A percentile compares a stretch with the other conserved stretches of the same genome.
Conservation (phyloP, 2,797 vertebrate genomes). For the Tokudaia tokunoshimensis region DNA sequence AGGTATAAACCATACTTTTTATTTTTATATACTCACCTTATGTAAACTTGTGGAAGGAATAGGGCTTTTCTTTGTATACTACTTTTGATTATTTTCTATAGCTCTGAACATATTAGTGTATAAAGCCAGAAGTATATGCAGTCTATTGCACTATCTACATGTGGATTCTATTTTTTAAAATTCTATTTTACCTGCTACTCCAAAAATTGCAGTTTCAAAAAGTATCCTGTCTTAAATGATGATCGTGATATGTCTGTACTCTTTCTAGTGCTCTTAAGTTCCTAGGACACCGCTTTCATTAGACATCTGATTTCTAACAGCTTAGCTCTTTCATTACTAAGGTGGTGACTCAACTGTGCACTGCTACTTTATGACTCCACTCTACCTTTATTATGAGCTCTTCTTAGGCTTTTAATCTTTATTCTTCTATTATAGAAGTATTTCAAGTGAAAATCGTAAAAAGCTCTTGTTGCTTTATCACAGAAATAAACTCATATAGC, state of each 20-base stretch:
- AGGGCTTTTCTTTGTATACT: conserved; percentile 26
- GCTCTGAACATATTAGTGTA: not conserved
- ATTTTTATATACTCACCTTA: not conserved
- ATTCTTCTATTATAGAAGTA: conserved; percentile 50
- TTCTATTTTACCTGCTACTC: not conserved
- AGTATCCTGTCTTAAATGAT: conserved; percentile 28
- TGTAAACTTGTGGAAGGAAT: not conserved
- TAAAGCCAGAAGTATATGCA: not conserved
- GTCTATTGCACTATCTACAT: not conserved
- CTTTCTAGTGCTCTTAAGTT: conserved; percentile 32
- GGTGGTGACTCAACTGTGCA: not conserved
- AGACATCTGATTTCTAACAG: not conserved
- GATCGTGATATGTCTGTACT: not conserved
- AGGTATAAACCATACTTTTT: conserved; percentile 84
- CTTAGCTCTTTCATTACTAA: not conserved
- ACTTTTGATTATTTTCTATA: not conserved
- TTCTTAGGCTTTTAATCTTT: conserved; percentile 27
- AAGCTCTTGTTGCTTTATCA: not conserved
- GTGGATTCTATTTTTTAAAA: conserved; percentile 33
- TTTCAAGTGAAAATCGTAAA: conserved; percentile 15
- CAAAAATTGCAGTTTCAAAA: not conserved
- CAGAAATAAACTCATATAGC: conserved; percentile 10
- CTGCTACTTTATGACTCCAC: not conserved
- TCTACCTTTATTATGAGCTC: not conserved
- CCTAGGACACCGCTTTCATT: not conserved